These are phyloP conservation scores for Ectropis crepuscularia DNA, from an alignment of 2,888 invertebrate species.

Conservation along the genomic window DNA sequence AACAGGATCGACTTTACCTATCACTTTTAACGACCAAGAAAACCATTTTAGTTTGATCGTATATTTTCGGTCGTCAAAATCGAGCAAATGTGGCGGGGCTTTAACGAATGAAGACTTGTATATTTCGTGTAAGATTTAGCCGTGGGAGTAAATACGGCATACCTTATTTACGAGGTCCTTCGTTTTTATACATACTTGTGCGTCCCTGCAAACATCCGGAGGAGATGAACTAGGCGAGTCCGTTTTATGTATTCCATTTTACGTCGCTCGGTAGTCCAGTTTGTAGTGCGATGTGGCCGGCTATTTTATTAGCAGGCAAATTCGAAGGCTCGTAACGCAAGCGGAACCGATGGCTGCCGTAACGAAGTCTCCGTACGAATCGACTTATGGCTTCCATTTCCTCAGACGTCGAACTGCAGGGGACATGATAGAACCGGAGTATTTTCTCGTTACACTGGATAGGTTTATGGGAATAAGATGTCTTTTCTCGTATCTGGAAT, in stretches of 20 bases:
- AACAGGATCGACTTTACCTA: conserved; percentile 19
- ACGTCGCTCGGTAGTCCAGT: conserved; percentile 58
- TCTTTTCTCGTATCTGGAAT: conserved; percentile 25
- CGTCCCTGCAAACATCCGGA: conserved; percentile 65
- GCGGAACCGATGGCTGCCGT: conserved; percentile 63
- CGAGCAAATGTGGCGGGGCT: conserved; percentile 25
- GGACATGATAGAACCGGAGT: conserved; percentile 39
- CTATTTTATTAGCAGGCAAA: conserved; percentile 77
- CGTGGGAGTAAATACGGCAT: conserved; percentile 41
- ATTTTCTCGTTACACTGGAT: conserved; percentile 30
- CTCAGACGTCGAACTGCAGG: conserved; percentile 47
- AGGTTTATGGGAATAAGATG: conserved; percentile 23
- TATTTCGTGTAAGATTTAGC: conserved; percentile 31
- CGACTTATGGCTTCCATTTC: conserved; percentile 75
- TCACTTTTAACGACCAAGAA: conserved; percentile 23
- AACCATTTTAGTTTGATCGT: conserved; percentile 26
- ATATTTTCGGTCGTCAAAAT: conserved; percentile 26
- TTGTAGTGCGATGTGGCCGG: conserved; percentile 57
- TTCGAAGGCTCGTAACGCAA: conserved; percentile 70
- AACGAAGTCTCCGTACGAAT: conserved; percentile 62
- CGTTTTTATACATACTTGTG: conserved; percentile 47
- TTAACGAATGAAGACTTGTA: conserved; percentile 27
- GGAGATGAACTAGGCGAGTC: conserved; percentile 70
- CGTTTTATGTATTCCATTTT: conserved; percentile 67
- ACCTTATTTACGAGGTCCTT: conserved; percentile 46